Conservation (phyloP, 2,888 invertebrate genomes). For the Panorpa germanica region DNA sequence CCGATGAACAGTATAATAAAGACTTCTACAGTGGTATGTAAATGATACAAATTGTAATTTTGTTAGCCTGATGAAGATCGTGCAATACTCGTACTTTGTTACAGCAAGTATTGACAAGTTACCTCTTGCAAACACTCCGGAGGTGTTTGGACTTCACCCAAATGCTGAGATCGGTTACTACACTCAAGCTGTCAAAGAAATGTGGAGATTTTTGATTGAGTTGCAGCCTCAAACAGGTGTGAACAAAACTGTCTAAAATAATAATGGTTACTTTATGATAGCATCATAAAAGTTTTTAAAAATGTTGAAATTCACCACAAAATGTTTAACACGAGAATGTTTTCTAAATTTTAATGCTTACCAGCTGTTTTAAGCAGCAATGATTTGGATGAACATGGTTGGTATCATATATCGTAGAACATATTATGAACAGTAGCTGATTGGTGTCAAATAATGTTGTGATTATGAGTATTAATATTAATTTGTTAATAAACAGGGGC, state of each 20-base stretch:
- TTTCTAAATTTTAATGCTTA: too few relatives aligned
- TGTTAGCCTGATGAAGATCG: constrained; percentile 1
- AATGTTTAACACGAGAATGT: too few relatives aligned
- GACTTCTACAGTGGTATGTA: constrained; percentile 2
- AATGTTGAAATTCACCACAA: too few relatives aligned
- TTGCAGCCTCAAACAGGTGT: constrained; percentile 78
- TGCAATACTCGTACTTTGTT: constrained; percentile 12
- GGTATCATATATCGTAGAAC: too few relatives aligned
- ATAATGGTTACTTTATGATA: too few relatives aligned
- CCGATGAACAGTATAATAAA: constrained; percentile 6
- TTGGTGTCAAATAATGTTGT: too few relatives aligned
- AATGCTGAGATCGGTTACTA: constrained; percentile 93
- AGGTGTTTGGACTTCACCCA: constrained; percentile 84
- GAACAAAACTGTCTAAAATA: too few relatives aligned
- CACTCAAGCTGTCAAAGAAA: constrained; percentile 66
- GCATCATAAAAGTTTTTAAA: too few relatives aligned
- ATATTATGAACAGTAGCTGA: too few relatives aligned
- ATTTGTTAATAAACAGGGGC: constrained; percentile 38
- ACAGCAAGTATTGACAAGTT: constrained; percentile 60
- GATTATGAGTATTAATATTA: neutral
- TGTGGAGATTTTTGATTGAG: constrained; percentile 74
- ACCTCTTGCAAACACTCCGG: constrained; percentile 70
- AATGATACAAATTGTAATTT: neutral
- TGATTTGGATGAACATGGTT: too few relatives aligned
- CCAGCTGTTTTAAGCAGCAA: too few relatives aligned